These are phyloP conservation scores for Heliopora coerulea DNA, from an alignment of 92 coral and sea anemone species.

Conservation along the genomic window DNA sequence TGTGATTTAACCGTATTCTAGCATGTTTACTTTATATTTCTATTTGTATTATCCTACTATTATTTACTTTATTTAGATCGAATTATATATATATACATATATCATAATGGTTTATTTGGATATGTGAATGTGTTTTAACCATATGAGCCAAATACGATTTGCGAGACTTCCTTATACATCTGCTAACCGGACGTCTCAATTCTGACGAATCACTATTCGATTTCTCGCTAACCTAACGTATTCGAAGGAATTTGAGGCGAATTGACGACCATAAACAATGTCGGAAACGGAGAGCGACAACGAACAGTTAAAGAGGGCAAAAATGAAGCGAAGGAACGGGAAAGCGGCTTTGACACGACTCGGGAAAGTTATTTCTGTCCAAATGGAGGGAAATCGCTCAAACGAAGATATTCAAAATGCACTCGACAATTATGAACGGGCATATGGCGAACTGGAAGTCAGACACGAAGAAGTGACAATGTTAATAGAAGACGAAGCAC, in stretches of 20 bases:
- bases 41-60: no score
- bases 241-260: constrained; percentile 40
- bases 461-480: constrained; percentile 5
- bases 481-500: constrained; percentile 30
- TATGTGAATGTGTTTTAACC: not conserved
- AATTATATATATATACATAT: not conserved
- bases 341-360: constrained; percentile 42
- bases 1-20: no score
- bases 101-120: not conserved
- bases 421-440: constrained; percentile 12
- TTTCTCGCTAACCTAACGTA: constrained; percentile 48
- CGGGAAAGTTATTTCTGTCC: constrained; percentile 21
- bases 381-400: constrained; percentile 39
- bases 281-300: constrained; percentile 14
- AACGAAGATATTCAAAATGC: constrained; percentile 39
- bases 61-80: constrained; percentile 6
- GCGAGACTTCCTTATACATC: not conserved
- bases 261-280: not conserved
- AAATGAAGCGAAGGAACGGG: constrained; percentile 45
- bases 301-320: constrained; percentile 43
- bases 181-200: constrained; percentile 17
- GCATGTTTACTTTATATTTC: no score
- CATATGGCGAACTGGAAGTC: not conserved
- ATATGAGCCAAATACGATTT: not conserved
- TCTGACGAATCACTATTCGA: constrained; percentile 49